Evolutionary conservation across 2,113 vertebrate species (phyloP).

Genomic region (Gambusia holbrooki): DNA sequence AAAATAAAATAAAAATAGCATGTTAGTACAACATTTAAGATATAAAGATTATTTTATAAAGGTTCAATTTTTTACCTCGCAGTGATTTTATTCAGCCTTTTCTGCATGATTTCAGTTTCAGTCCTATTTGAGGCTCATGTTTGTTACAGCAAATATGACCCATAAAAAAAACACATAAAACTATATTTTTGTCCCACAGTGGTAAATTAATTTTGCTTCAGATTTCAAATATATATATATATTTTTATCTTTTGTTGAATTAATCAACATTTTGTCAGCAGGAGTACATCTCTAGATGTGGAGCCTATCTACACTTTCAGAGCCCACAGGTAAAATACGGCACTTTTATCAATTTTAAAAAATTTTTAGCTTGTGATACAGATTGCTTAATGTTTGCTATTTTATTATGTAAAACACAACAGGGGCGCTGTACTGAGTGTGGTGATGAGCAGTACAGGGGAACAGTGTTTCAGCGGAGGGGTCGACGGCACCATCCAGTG

Average conservation of each 20-base stretch:
- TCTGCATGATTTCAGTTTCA: too few species aligned
- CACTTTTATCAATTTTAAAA: not conserved
- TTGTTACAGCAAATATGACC: not conserved
- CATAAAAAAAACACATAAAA: too few species aligned
- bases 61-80: not conserved
- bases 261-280: conserved; percentile 67
- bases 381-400: not conserved
- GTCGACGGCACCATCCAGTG: conserved; percentile 93
- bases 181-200: not conserved
- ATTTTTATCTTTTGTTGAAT: not conserved
- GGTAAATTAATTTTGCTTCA: not conserved
- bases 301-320: conserved; percentile 99
- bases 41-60: not conserved
- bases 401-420: not conserved
- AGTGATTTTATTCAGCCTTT: too few species aligned
- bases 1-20: too few species aligned
- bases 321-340: conserved; percentile 89
- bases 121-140: too few species aligned
- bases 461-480: conserved; percentile 97
- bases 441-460: conserved; percentile 95
- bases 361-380: not conserved
- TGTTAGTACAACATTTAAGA: too few species aligned
- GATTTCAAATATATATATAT: too few species aligned
- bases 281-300: conserved; percentile 95
- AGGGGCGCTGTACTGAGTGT: conserved; percentile 97